A percentile compares a stretch with the other conserved stretches of the same genome.
Conservation (phyloP, 2,797 vertebrate genomes). For the Enteromius paludinosus region DNA sequence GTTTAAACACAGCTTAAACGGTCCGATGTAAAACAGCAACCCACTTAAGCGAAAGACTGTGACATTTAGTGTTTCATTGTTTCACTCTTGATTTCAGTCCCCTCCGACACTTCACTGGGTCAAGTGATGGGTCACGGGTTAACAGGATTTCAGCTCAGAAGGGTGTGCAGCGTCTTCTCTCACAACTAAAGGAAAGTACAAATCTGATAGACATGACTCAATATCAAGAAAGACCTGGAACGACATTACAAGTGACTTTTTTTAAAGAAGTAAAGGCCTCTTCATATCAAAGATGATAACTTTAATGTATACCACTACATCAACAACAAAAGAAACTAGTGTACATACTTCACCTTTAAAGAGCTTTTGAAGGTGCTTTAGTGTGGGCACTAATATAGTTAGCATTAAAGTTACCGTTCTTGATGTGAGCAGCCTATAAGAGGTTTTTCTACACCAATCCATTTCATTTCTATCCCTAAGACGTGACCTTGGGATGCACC, state of each 20-base stretch:
- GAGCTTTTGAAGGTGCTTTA: neutral
- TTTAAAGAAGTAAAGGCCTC: neutral
- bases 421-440: neutral
- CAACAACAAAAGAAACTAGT: neutral
- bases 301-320: neutral
- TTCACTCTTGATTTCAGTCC: conserved; percentile 56
- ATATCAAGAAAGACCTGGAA: neutral
- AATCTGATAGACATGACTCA: neutral
- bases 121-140: conserved; percentile 66
- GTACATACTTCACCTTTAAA: neutral
- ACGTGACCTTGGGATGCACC: conserved; percentile 54
- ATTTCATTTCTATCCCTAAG: conserved; percentile 28
- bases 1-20: conserved; percentile 3
- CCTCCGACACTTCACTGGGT: conserved; percentile 61
- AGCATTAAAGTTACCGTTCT: neutral
- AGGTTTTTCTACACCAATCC: neutral
- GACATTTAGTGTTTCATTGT: conserved; percentile 57
- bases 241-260: neutral
- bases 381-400: neutral
- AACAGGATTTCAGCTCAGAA: conserved; percentile 61
- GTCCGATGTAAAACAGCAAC: neutral
- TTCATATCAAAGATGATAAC: neutral
- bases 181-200: neutral
- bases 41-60: conserved; percentile 45
- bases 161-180: conserved; percentile 12